A percentile compares a stretch with the other conserved stretches of the same genome.
Conservation (phyloP, 2,113 vertebrate species). For the Carassius carassius region DNA sequence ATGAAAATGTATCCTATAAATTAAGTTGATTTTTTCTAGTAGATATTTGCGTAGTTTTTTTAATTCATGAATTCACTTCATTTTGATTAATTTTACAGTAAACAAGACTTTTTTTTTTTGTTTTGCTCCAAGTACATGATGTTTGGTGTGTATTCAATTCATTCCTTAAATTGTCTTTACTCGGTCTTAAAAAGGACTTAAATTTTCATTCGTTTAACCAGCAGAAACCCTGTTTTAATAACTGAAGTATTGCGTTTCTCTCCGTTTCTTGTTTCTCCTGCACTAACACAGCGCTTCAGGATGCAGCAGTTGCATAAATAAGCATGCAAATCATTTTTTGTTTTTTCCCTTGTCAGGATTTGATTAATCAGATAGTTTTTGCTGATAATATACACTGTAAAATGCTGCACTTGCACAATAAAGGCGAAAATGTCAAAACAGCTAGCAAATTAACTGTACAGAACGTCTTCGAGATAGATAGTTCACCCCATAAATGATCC, state of each 20-base stretch:
- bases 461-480: background rate
- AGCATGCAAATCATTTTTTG: background rate
- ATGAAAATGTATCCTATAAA: too few relatives aligned
- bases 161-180: too few relatives aligned
- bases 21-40: too few relatives aligned
- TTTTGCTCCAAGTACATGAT: too few relatives aligned
- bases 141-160: too few relatives aligned
- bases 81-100: too few relatives aligned
- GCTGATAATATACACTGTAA: slow-evolving; percentile 4
- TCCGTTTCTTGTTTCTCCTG: background rate
- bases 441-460: background rate
- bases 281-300: background rate
- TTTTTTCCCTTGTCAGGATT: background rate
- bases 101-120: too few relatives aligned
- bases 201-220: background rate
- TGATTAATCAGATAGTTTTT: slow-evolving; percentile 9
- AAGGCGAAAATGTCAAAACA: background rate
- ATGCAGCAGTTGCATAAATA: background rate
- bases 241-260: background rate
- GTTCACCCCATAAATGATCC: background rate
- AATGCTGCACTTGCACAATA: background rate
- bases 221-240: background rate
- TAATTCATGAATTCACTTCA: too few relatives aligned
- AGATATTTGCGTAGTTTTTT: too few relatives aligned
- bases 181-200: too few relatives aligned